A percentile compares a stretch with the other conserved stretches of the same genome.
Conservation (phyloP, 2,797 vertebrate genomes). For the Mormyrops boulengeri region DNA sequence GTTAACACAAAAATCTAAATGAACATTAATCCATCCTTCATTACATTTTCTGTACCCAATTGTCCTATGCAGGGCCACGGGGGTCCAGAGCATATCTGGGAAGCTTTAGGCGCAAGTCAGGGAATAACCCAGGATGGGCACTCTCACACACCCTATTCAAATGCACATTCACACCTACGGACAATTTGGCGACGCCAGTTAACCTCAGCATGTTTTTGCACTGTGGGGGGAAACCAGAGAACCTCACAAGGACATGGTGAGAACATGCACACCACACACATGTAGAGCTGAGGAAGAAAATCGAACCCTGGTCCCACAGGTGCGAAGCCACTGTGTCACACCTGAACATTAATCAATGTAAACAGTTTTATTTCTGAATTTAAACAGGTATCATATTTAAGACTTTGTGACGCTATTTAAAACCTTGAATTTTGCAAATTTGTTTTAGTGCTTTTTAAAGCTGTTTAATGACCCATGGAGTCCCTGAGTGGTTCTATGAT, state of each 20-base stretch:
- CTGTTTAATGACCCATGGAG: background rate
- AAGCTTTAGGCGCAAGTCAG: background rate
- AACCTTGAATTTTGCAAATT: background rate
- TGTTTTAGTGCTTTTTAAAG: background rate
- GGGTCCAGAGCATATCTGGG: background rate
- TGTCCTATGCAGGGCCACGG: background rate
- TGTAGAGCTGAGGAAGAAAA: background rate
- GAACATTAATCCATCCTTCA: background rate
- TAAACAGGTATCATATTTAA: background rate
- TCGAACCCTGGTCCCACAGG: background rate
- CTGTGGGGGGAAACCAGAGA: background rate
- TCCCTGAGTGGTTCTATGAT: background rate
- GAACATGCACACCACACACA: background rate
- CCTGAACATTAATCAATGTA: background rate
- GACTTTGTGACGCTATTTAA: background rate
- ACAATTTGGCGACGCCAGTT: background rate
- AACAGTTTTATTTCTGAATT: background rate
- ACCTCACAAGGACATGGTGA: background rate
- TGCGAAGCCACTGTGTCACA: background rate
- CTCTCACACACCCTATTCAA: background rate
- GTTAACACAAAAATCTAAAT: background rate
- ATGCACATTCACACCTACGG: background rate
- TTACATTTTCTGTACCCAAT: background rate
- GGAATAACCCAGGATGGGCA: background rate
- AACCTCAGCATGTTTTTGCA: background rate